Percentiles rank a stretch among this genome's conserved stretches.
Evolutionary conservation across 1,140 invertebrate species (phyloP).

Genomic region (Alviniconcha marisindica): DNA sequence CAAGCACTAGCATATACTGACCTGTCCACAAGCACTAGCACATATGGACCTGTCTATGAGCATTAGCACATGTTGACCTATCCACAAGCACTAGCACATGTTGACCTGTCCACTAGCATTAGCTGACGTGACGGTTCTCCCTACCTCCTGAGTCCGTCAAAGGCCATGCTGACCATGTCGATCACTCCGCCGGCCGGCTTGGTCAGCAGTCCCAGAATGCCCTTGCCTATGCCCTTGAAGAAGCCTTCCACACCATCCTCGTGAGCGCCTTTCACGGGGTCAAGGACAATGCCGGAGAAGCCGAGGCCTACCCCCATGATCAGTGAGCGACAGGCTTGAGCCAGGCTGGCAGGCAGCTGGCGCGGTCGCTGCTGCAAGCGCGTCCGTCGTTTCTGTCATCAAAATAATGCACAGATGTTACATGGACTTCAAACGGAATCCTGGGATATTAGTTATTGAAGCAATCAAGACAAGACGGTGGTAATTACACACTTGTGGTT

Average conservation of each 20-base stretch:
- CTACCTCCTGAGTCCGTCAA: slow-evolving; percentile 83
- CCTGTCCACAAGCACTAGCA: too few species aligned
- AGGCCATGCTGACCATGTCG: slow-evolving; percentile 82
- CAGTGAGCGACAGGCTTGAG: slow-evolving; percentile 80
- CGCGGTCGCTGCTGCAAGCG: slow-evolving; percentile 77
- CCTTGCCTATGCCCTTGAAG: slow-evolving; percentile 82
- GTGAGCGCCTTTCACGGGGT: slow-evolving; percentile 82
- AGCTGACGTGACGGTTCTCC: too few species aligned
- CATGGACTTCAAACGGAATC: too few species aligned
- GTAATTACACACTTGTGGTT: too few species aligned
- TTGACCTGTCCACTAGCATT: too few species aligned
- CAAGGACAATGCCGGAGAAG: slow-evolving; percentile 83
- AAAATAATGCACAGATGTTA: too few species aligned
- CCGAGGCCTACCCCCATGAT: slow-evolving; percentile 83
- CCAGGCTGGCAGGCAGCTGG: slow-evolving; percentile 80
- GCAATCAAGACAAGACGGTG: too few species aligned
- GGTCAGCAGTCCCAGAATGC: slow-evolving; percentile 80
- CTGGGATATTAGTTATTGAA: too few species aligned
- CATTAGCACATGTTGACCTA: too few species aligned
- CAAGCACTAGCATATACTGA: too few species aligned
- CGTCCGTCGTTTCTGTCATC: slow-evolving; percentile 75
- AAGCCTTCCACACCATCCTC: slow-evolving; percentile 84
- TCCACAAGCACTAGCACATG: too few species aligned
- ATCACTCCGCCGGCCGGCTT: slow-evolving; percentile 81
- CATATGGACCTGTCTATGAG: too few species aligned